Percentiles rank a stretch among this genome's conserved stretches.
These are phyloP conservation scores for Pelobates fuscus DNA, from an alignment of 2,113 vertebrate genomes.

Conservation along the genomic window DNA sequence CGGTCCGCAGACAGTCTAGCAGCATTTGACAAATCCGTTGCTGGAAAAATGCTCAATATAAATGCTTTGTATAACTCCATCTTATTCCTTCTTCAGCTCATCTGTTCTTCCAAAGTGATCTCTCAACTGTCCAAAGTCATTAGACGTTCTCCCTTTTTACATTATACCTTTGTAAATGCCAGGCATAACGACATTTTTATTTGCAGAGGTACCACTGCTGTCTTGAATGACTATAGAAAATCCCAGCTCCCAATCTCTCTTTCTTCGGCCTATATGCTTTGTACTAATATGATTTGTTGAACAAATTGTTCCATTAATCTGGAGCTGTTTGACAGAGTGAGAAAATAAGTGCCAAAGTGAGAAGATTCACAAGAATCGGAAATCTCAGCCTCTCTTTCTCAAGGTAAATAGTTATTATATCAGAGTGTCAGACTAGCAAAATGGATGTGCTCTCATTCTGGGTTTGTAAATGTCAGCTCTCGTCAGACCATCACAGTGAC, in stretches of 20 bases:
- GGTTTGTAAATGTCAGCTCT: slow-evolving; percentile 97
- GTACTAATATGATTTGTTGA: slow-evolving; percentile 92
- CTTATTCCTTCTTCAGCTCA: slow-evolving; percentile 74
- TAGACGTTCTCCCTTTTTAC: slow-evolving; percentile 79
- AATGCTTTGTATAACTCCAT: slow-evolving; percentile 78
- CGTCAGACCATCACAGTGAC: slow-evolving; percentile 93
- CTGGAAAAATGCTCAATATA: slow-evolving; percentile 72
- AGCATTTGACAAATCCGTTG: slow-evolving; percentile 73
- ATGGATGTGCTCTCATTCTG: slow-evolving; percentile 88
- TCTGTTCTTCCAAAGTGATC: slow-evolving; percentile 74
- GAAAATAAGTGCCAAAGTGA: slow-evolving; percentile 83
- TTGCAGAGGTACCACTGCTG: slow-evolving; percentile 81
- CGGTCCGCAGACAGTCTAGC: slow-evolving; percentile 61
- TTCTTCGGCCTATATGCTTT: slow-evolving; percentile 81
- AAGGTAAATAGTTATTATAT: slow-evolving; percentile 99
- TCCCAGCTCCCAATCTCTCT: slow-evolving; percentile 73
- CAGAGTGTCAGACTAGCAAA: slow-evolving; percentile 82
- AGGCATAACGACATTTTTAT: slow-evolving; percentile 91
- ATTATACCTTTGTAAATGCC: slow-evolving; percentile 88
- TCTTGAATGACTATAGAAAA: slow-evolving; percentile 78
- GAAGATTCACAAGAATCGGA: slow-evolving; percentile 83
- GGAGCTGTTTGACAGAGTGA: slow-evolving; percentile 82
- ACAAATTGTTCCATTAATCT: slow-evolving; percentile 94
- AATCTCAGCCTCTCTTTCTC: slow-evolving; percentile 85
- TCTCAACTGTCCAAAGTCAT: slow-evolving; percentile 83